Conservation (phyloP, 2,797 vertebrate species). For the Aeoliscus strigatus region DNA sequence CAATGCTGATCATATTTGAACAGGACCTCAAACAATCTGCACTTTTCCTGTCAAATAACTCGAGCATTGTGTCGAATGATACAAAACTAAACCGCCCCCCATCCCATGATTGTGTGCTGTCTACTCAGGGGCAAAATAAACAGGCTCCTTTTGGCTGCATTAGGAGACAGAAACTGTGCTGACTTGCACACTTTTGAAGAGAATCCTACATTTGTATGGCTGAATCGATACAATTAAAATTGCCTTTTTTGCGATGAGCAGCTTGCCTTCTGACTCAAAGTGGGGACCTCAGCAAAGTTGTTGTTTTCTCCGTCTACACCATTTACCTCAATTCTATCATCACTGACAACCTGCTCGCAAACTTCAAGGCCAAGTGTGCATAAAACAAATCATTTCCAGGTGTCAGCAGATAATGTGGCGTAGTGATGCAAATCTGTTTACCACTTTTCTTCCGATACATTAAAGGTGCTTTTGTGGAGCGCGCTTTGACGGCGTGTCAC, state of each 20-base stretch:
- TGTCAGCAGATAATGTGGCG: constrained; percentile 79
- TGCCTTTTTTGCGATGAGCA: constrained; percentile 72
- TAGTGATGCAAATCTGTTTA: constrained; percentile 81
- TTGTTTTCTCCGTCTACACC: constrained; percentile 76
- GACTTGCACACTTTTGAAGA: constrained; percentile 72
- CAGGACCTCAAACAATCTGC: constrained; percentile 69
- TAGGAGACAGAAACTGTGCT: constrained; percentile 78
- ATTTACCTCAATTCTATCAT: constrained; percentile 83
- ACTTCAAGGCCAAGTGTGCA: constrained; percentile 77
- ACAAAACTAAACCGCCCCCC: constrained; percentile 72
- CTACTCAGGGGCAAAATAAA: constrained; percentile 72
- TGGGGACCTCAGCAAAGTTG: constrained; percentile 82
- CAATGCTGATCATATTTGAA: constrained; percentile 73
- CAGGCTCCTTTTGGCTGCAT: constrained; percentile 66
- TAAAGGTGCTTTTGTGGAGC: constrained; percentile 75
- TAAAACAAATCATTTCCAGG: constrained; percentile 80
- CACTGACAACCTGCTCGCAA: constrained; percentile 77
- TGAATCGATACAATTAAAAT: constrained; percentile 85
- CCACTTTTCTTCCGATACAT: constrained; percentile 67
- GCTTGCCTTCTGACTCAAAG: constrained; percentile 72
- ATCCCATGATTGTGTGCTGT: constrained; percentile 67
- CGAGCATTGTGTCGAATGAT: constrained; percentile 74
- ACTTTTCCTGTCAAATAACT: constrained; percentile 69
- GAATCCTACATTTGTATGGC: constrained; percentile 80
- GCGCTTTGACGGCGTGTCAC: constrained; percentile 66